These are phyloP conservation scores for Platysternon megacephalum DNA, from an alignment of 2,113 vertebrate species.

Conservation along the genomic window DNA sequence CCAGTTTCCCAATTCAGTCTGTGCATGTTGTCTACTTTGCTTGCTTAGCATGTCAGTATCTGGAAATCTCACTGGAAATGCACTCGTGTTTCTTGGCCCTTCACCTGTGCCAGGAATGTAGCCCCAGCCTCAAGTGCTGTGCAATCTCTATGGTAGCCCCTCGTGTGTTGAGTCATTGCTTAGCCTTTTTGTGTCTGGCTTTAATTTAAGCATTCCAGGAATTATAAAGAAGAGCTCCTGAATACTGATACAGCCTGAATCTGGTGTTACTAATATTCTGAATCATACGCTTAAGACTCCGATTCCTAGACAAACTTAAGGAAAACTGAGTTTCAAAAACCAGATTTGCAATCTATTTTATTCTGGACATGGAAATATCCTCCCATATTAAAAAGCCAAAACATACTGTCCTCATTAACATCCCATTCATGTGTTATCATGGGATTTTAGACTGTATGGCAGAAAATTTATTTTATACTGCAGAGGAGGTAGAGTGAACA, in stretches of 20 bases:
- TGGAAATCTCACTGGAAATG: background rate
- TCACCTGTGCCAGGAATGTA: background rate
- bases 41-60: background rate
- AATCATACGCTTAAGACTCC: background rate
- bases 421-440: background rate
- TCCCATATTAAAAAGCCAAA: background rate
- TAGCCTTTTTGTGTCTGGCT: background rate
- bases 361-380: background rate
- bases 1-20: background rate
- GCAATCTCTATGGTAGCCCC: background rate
- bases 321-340: background rate
- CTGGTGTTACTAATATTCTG: background rate
- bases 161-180: background rate
- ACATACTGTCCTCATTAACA: background rate
- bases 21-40: background rate
- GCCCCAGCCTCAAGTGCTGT: background rate
- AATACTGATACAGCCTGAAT: background rate
- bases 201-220: conserved; percentile 11
- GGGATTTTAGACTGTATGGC: background rate
- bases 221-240: background rate
- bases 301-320: background rate
- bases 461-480: background rate
- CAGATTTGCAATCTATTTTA: background rate
- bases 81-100: background rate
- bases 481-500: background rate